These are phyloP conservation scores for Macropus fuliginosus DNA, from an alignment of 2,797 vertebrate species.

Conservation along the genomic window DNA sequence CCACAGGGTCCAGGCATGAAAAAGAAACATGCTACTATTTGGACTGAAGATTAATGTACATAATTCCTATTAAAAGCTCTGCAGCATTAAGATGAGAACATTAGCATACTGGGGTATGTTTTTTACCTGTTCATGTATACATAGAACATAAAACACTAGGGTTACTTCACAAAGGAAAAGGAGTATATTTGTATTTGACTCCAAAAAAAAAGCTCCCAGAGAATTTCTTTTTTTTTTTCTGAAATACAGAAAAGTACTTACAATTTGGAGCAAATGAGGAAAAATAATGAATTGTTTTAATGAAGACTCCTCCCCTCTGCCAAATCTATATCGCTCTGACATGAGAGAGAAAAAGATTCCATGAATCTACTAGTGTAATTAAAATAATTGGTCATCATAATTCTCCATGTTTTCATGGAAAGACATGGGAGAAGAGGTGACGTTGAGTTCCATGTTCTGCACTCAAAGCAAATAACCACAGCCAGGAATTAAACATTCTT, in stretches of 20 bases:
- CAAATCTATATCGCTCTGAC: slow-evolving; percentile 17
- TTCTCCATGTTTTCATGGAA: not conserved
- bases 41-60: slow-evolving; percentile 71
- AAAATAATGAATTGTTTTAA: slow-evolving; percentile 20
- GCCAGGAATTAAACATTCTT: not conserved
- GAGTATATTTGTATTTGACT: slow-evolving; percentile 47
- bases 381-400: slow-evolving; percentile 16
- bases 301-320: slow-evolving; percentile 12
- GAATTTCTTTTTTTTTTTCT: slow-evolving; percentile 41
- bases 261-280: slow-evolving; percentile 55
- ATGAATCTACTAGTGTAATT: slow-evolving; percentile 25
- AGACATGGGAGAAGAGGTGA: slow-evolving; percentile 9
- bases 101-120: slow-evolving; percentile 35
- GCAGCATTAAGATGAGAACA: slow-evolving; percentile 44
- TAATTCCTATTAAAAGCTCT: slow-evolving; percentile 41
- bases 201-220: slow-evolving; percentile 49
- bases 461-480: slow-evolving; percentile 49
- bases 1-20: slow-evolving; percentile 67
- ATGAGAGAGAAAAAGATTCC: slow-evolving; percentile 38
- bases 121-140: not conserved
- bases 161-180: slow-evolving; percentile 34
- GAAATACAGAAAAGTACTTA: slow-evolving; percentile 44
- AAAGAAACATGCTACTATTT: slow-evolving; percentile 56
- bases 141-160: not conserved
- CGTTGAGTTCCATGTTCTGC: not conserved